Evolutionary conservation across 2,888 invertebrate species (phyloP), one percentile per base, ranked within the genome.

Genomic region (Syritta pipiens): DNA sequence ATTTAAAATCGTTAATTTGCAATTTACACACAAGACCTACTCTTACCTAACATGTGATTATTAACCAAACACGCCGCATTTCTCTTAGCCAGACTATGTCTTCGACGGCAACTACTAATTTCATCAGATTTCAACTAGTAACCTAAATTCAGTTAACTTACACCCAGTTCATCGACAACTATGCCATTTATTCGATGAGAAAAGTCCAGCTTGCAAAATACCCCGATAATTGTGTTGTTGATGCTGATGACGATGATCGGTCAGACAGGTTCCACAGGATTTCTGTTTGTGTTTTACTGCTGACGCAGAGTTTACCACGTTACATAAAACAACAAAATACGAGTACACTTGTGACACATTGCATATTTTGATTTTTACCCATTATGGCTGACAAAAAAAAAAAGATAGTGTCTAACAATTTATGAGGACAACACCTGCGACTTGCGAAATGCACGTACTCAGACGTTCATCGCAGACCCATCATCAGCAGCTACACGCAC

Each of bases 391-490:
- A 19, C 40, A 55, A 62, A 62, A 49, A 24, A 24, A 20, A 14
- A 10, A 55, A 37, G 51, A 37, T n/a, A n/a, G 32, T 51, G 9
- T 6, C 51, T 46, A 62, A 19, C 42, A 49, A 49, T 63, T 69
- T 71, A 76, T 57, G 76, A 71, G 51, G 63, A 44, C 57, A 76
- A 76, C 76, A 76, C 57, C 76, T 76, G 76, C 76, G 69, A 57
- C 53, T 48, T 32, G 49, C 48, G n/a, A n/a, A 48, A 6, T 49
- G 6, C 3, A n/a, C n/a, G 1, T n/a, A 42, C 5, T 10, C 20
- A 20, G n/a, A n/a, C n/a, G n/a, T n/a, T n/a, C n/a, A n/a, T n/a
- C 22, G 28, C 9, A 35, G 57, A 37, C 40, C 28, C 49, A 59
- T 49, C 57, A 42, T 12, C 14, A 10, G n/a, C 10, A 12, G 35